Conservation (phyloP, 2,888 invertebrate genomes). For the Orthosia cruda region DNA sequence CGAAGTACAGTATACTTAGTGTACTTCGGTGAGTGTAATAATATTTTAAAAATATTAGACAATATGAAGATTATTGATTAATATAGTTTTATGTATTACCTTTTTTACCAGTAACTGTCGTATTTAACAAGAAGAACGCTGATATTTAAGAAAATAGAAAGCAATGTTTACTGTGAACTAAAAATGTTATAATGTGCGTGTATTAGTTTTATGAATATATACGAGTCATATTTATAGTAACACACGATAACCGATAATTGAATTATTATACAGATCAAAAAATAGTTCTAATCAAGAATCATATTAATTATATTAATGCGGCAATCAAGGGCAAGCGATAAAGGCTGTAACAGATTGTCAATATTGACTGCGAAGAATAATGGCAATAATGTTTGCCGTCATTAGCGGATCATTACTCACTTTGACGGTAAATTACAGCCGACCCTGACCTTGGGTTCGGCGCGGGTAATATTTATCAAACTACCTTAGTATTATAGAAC, state of each 20-base stretch:
- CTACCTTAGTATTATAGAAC: slow-evolving; percentile 1
- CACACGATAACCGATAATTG: background rate
- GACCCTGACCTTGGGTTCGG: slow-evolving; percentile 29
- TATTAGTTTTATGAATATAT: background rate
- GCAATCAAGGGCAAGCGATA: slow-evolving; percentile 48
- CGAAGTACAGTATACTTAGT: too few species aligned
- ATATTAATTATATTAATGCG: slow-evolving; percentile 55
- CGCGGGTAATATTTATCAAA: slow-evolving; percentile 30
- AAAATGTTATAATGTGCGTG: too few species aligned
- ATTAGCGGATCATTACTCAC: slow-evolving; percentile 64
- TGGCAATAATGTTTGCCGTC: slow-evolving; percentile 51
- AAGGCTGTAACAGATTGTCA: slow-evolving; percentile 46
- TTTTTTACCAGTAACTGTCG: background rate
- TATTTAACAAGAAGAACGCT: too few species aligned
- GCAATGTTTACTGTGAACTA: too few species aligned
- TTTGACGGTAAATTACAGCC: slow-evolving; percentile 47
- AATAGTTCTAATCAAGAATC: slow-evolving; percentile 35
- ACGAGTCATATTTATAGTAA: background rate
- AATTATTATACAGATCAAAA: slow-evolving; percentile 30
- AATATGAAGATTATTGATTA: background rate
- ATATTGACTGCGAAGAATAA: slow-evolving; percentile 58
- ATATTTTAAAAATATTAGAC: background rate
- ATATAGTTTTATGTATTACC: background rate
- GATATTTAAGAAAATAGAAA: too few species aligned
- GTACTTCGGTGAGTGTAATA: too few species aligned